Base-by-base conservation (phyloP, 2,797 vertebrate genomes). In the Sebastes minor region DNA sequence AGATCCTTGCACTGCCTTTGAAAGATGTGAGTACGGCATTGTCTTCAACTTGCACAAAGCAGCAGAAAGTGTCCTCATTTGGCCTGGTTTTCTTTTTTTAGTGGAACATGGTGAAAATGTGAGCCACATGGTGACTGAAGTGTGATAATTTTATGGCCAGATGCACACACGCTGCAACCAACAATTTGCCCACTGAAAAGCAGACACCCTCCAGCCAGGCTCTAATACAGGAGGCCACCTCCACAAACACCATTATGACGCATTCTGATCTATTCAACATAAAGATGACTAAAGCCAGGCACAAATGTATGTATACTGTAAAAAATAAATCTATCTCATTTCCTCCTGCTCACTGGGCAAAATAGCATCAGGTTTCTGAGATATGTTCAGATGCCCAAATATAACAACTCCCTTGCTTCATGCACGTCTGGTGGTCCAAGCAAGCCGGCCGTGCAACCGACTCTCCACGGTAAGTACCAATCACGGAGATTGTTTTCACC, bases 401-500 rank as follows among this genome's bases (percentile, higher is more conserved):
- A 8, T 60, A 61, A 78, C n/a, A 1, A 30, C 38, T 61, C 0
- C 7, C 14, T 52, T 69, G 9, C 71, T 23, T 27, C 8, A 0
- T 53, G 11, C 78, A 57, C 46, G 42, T 76, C 14, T 55, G 56
- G 55, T 71, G 78, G 71, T 65, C 81, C 3, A 9, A 56, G 64
- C 57, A 20, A 78, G 35, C 62, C 52, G 12, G 59, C 28, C 78
- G 7, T 2, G 23, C 33, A 5, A 11, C 32, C 59, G 32, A 12
- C 61, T 64, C 78, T 80, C 32, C 42, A n/a, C 18, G 5, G 52
- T 57, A 75, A 74, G 11, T 68, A 81, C 55, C 68, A 83, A 71
- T 88, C 79, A 74, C 22, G 0, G 18, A 77, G 59, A 62, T 74
- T 16, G 42, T 74, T 89, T 57, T 74, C 71, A 81, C 80, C 71